Evolutionary conservation across 2,797 vertebrate genomes (phyloP).

Genomic region (Corythornis leucogaster): DNA sequence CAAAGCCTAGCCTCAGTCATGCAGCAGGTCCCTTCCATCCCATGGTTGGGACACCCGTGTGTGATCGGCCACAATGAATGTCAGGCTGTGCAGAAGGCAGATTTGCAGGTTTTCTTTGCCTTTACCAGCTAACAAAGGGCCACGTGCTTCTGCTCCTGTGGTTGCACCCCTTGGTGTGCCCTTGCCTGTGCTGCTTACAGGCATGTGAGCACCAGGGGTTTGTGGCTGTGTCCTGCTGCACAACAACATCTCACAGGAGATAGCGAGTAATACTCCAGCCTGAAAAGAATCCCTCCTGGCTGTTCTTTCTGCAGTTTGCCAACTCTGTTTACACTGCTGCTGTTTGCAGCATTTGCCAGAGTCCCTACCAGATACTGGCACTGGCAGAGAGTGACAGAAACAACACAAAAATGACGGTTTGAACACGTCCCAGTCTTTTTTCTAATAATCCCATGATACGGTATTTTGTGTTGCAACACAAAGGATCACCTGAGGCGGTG

Average conservation of each 20-base stretch:
- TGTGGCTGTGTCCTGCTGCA: neutral
- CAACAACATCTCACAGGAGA: neutral
- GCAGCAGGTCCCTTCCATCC: neutral
- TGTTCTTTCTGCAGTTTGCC: neutral
- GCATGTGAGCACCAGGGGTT: fast-evolving
- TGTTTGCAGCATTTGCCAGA: neutral
- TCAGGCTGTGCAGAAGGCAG: neutral
- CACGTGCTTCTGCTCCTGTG: fast-evolving
- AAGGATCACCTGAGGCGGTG: constrained; percentile 54
- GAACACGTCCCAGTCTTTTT: neutral
- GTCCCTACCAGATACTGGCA: neutral
- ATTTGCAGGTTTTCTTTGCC: neutral
- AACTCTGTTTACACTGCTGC: neutral
- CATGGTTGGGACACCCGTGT: fast-evolving
- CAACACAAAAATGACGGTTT: neutral
- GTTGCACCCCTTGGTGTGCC: neutral
- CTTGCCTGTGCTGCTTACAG: neutral
- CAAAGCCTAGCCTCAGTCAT: neutral
- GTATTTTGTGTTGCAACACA: constrained; percentile 35
- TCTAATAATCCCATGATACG: neutral
- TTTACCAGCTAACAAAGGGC: neutral
- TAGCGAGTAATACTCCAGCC: neutral
- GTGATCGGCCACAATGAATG: neutral
- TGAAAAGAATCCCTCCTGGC: neutral
- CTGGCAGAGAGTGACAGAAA: neutral